Conservation (phyloP, 1,140 invertebrate species). For the Tachypleus tridentatus region DNA sequence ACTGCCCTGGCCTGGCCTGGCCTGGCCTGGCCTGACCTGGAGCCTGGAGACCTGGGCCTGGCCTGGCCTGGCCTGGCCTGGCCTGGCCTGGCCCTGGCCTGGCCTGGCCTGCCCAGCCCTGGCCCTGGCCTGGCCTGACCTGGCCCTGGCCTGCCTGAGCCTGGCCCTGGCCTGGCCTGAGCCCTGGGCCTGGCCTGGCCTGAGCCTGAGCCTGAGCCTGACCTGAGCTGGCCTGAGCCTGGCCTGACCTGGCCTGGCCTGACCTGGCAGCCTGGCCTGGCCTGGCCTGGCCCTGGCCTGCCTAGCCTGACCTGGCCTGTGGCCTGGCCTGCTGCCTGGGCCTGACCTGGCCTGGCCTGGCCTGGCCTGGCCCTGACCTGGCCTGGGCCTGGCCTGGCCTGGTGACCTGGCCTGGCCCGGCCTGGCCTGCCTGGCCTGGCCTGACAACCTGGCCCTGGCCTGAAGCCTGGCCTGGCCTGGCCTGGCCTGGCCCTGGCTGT, state of each 20-base stretch:
- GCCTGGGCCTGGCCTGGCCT: conserved; percentile 18
- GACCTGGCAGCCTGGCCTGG: conserved; percentile 22
- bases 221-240: conserved; percentile 23
- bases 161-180: conserved; percentile 21
- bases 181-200: conserved; percentile 19
- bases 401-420: conserved; percentile 24
- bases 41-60: conserved; percentile 19
- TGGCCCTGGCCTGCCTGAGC: too few relatives aligned
- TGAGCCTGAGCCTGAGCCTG: conserved; percentile 15
- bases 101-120: conserved; percentile 22
- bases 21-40: conserved; percentile 20
- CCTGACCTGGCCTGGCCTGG: conserved; percentile 23
- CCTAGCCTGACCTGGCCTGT: conserved; percentile 20
- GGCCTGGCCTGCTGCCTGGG: conserved; percentile 23
- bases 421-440: too few relatives aligned
- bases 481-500: too few relatives aligned
- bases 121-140: too few relatives aligned
- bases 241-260: conserved; percentile 24
- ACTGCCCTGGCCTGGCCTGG: conserved; percentile 26
- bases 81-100: too few relatives aligned
- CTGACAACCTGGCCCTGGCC: too few relatives aligned
- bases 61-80: conserved; percentile 25
- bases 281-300: too few relatives aligned
- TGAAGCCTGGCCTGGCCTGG: conserved; percentile 23
- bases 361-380: too few relatives aligned